Conservation (phyloP, 2,113 vertebrate species). For the Thermophis baileyi region DNA sequence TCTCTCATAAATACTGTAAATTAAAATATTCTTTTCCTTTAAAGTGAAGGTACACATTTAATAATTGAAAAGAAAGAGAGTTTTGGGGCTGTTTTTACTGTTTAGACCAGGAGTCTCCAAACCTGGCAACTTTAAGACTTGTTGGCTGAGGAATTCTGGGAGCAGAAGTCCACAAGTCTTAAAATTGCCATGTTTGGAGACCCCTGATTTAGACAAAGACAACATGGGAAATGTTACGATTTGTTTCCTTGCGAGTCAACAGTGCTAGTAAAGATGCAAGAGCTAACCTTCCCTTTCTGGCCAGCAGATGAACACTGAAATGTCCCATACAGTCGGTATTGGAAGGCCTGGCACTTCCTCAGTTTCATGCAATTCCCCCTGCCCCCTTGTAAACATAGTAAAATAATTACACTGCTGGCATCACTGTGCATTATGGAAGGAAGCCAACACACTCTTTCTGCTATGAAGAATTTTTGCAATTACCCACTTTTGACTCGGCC, state of each 20-base stretch:
- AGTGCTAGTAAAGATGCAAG: not conserved
- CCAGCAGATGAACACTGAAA: not conserved
- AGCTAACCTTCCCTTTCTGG: not conserved
- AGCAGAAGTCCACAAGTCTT: not conserved
- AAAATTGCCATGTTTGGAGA: not conserved
- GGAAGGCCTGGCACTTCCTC: not conserved
- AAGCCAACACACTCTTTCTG: not conserved
- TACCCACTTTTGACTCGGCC: not conserved
- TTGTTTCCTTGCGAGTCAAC: not conserved
- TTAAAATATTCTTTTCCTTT: not conserved
- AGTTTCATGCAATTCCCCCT: not conserved
- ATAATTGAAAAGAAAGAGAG: not conserved
- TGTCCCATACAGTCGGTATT: not conserved
- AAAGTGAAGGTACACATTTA: not conserved
- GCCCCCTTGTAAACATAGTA: not conserved
- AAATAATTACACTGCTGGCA: not conserved
- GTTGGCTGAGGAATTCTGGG: not conserved
- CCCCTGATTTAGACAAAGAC: not conserved
- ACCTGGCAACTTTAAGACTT: not conserved
- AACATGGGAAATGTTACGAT: not conserved
- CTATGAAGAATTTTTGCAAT: not conserved
- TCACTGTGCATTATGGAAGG: not conserved
- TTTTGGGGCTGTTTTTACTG: not conserved
- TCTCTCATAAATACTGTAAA: not conserved
- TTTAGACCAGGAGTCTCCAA: not conserved